Base-by-base conservation (phyloP, 2,113 vertebrate genomes). In the Brienomyrus longianalis region DNA sequence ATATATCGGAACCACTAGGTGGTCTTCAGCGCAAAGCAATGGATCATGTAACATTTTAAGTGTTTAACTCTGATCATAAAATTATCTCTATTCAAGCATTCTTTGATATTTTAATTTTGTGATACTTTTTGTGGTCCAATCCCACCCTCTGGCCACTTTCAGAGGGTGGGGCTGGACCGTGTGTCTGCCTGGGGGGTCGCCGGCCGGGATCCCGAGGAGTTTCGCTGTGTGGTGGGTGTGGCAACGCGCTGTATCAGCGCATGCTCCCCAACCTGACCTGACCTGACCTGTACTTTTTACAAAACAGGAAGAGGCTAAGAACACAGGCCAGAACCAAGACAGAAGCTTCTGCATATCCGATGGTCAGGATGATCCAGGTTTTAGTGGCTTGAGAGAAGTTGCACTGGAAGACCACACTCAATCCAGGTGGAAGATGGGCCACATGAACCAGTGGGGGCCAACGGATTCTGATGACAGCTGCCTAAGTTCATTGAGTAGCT, bases 271-370 rank as follows among this genome's bases (percentile, higher is more conserved):
- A 56, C 19, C 52, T 56, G 52, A 56, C 52, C 52, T 56, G 52
- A 56, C 52, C 52, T 56, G 52, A 56, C 52, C 17, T 56, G n/a
- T 89, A 45, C n/a, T 77, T 80, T 50, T 80, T 39, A 51, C 88
- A 86, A 54, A 86, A 77, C 87, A 92, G 90, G 93, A 91, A 48
- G 93, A 94, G 48, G 43, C 90, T 62, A 89, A 92, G 89, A 90
- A 90, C 86, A 93, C 27, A 92, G 31, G 87, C 43, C 11, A 66
- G 88, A 54, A 92, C 84, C 89, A 90, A 35, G 90, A 90, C 15
- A 62, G n/a, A 87, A 90, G 88, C 59, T 90, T 91, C 90, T 92
- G 90, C 48, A 90, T 90, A 45, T 92, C 92, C 17, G 88, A 87
- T 59, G 92, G 92, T 23, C 62, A 86, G 9, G 91, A 92, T 56